These are phyloP conservation scores for Chionodraco myersi DNA, from an alignment of 2,113 vertebrate genomes.

Conservation along the genomic window DNA sequence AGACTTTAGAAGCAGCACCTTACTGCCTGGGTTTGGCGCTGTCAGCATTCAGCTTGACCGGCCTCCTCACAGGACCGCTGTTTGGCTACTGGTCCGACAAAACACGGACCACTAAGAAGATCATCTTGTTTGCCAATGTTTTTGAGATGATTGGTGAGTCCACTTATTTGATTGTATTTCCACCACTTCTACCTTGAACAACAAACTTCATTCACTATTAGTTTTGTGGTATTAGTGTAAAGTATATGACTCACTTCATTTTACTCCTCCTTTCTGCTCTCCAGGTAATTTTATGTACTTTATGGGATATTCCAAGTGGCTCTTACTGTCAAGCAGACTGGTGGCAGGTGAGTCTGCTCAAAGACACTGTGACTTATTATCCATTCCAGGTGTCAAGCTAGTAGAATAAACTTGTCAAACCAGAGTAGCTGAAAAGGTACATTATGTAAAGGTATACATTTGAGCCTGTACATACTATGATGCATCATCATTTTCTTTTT, in stretches of 20 bases:
- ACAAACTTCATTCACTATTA: neutral
- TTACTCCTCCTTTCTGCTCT: neutral
- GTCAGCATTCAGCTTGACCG: conserved; percentile 87
- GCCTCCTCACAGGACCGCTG: conserved; percentile 83
- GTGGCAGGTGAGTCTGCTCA: conserved; percentile 82
- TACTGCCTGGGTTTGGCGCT: conserved; percentile 87
- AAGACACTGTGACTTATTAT: neutral
- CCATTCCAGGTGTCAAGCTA: neutral
- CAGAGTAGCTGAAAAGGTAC: neutral
- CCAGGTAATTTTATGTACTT: conserved; percentile 90
- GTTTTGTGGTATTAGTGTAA: neutral
- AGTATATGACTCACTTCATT: neutral
- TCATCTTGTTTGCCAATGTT: conserved; percentile 86
- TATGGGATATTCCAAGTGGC: conserved; percentile 87
- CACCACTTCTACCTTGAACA: neutral
- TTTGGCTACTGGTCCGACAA: conserved; percentile 87
- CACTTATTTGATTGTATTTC: neutral
- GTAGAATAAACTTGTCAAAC: neutral
- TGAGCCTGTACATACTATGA: neutral
- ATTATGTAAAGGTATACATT: neutral
- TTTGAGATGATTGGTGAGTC: conserved; percentile 87
- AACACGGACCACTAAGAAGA: conserved; percentile 82
- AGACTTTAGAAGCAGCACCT: conserved; percentile 82
- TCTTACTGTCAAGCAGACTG: conserved; percentile 86
- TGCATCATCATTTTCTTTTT: neutral